A percentile compares a stretch with the other conserved stretches of the same genome.
These are phyloP conservation scores for Leptinotarsa tumamoca DNA, from an alignment of 2,888 invertebrate genomes.

Conservation along the genomic window DNA sequence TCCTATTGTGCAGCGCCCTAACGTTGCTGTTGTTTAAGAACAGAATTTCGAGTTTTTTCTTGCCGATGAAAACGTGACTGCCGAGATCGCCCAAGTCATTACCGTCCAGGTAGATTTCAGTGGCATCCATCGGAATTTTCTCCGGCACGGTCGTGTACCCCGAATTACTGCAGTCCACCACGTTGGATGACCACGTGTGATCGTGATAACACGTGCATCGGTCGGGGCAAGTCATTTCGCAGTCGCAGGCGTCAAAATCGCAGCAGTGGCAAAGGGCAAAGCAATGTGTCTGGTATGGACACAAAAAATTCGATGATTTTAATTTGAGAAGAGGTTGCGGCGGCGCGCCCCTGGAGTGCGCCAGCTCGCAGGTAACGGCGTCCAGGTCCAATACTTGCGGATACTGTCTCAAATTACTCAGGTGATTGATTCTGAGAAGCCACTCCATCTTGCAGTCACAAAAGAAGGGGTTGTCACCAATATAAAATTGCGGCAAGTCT, in stretches of 20 bases:
- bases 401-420: constrained; percentile 78
- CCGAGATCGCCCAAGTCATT: constrained; percentile 83
- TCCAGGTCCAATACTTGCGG: constrained; percentile 85
- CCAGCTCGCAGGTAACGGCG: constrained; percentile 80
- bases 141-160: constrained; percentile 81
- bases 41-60: constrained; percentile 82
- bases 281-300: constrained; percentile 85
- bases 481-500: constrained; percentile 82
- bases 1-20: constrained; percentile 81
- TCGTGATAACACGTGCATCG: constrained; percentile 90
- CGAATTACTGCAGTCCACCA: constrained; percentile 84
- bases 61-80: constrained; percentile 88
- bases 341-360: constrained; percentile 74
- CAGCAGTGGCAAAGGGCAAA: constrained; percentile 90
- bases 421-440: constrained; percentile 83
- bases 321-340: constrained; percentile 76
- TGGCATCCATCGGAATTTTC: constrained; percentile 89
- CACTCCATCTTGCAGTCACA: constrained; percentile 92
- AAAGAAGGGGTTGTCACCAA: constrained; percentile 85
- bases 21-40: constrained; percentile 85
- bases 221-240: constrained; percentile 90
- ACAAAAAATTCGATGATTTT: constrained; percentile 82
- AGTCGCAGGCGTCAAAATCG: constrained; percentile 91
- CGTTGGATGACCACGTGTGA: constrained; percentile 86
- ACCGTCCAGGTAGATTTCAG: constrained; percentile 87